These are phyloP conservation scores for Euborellia annulipes DNA, from an alignment of 1,140 invertebrate species.

Conservation along the genomic window DNA sequence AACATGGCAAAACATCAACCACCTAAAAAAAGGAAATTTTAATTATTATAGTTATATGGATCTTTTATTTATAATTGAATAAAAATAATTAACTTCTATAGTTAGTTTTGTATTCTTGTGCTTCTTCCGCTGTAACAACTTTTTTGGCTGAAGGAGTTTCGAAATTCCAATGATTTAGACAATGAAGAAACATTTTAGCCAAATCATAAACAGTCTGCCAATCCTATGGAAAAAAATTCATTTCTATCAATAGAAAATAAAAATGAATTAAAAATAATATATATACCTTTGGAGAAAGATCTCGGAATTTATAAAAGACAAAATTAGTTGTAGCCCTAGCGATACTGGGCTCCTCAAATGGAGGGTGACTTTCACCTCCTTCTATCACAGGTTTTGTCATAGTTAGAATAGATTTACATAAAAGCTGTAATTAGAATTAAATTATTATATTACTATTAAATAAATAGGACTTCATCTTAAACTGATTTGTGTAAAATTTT, in stretches of 20 bases:
- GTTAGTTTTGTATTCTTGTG: conserved; percentile 74
- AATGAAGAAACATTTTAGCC: conserved; percentile 85
- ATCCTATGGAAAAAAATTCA: conserved; percentile 38
- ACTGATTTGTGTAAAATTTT: no score
- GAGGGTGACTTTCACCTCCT: conserved; percentile 73
- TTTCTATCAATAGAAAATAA: no score
- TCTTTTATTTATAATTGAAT: no score
- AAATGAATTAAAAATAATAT: no score
- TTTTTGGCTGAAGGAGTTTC: conserved; percentile 66
- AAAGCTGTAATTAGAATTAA: conserved; percentile 36
- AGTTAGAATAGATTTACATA: conserved; percentile 73
- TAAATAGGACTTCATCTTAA: no score
- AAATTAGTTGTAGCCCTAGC: conserved; percentile 82
- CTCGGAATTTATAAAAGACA: conserved; percentile 77
- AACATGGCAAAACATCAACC: conserved; percentile 90
- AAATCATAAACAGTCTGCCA: conserved; percentile 84
- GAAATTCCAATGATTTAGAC: conserved; percentile 87
- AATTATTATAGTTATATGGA: no score
- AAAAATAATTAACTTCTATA: conserved; percentile 77
- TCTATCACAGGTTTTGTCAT: conserved; percentile 67
- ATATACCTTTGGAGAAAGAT: conserved; percentile 53
- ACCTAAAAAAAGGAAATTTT: no score
- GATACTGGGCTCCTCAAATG: conserved; percentile 84
- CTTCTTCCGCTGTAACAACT: conserved; percentile 57
- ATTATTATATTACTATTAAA: no score